Percentiles rank a stretch among this genome's conserved stretches.
These are phyloP conservation scores for Venturia canescens DNA, from an alignment of 1,140 invertebrate genomes.

Conservation along the genomic window DNA sequence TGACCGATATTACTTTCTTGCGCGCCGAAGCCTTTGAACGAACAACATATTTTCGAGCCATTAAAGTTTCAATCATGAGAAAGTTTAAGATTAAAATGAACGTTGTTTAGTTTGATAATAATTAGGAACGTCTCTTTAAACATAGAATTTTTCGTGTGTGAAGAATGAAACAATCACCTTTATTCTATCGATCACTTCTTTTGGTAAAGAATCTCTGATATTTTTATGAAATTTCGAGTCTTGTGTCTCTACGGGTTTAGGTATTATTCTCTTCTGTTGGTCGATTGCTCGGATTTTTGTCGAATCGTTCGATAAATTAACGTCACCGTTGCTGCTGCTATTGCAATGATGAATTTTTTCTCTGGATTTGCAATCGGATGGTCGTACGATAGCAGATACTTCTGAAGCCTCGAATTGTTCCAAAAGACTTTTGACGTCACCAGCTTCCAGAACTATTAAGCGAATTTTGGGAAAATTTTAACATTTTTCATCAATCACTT, in stretches of 20 bases:
- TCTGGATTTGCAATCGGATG: slow-evolving; percentile 1
- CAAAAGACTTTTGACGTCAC: slow-evolving; percentile 76
- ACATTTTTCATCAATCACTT: too few species aligned
- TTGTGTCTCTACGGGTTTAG: slow-evolving; percentile 55
- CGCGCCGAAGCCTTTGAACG: slow-evolving; percentile 68
- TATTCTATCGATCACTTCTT: slow-evolving; percentile 76
- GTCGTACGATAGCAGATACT: slow-evolving; percentile 39
- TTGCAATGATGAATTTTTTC: not conserved
- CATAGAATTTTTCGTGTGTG: too few species aligned
- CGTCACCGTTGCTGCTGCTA: not conserved
- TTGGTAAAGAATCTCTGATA: slow-evolving; percentile 70
- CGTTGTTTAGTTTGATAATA: too few species aligned
- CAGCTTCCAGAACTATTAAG: slow-evolving; percentile 75
- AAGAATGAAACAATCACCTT: slow-evolving; percentile 67
- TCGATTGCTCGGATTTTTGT: slow-evolving; percentile 31
- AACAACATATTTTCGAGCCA: not conserved
- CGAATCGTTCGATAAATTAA: not conserved
- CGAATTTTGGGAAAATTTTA: too few species aligned
- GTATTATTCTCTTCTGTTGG: slow-evolving; percentile 37
- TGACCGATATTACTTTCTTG: slow-evolving; percentile 75
- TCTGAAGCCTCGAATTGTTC: slow-evolving; percentile 79
- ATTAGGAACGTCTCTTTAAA: too few species aligned
- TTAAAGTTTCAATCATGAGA: not conserved
- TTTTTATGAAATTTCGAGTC: slow-evolving; percentile 67
- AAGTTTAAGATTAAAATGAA: too few species aligned